Percentiles rank a stretch among this genome's conserved stretches.
phyloP scores from a whole-genome alignment of 2,888 invertebrate genomes.

The Aphidoletes aphidimyza region DNA sequence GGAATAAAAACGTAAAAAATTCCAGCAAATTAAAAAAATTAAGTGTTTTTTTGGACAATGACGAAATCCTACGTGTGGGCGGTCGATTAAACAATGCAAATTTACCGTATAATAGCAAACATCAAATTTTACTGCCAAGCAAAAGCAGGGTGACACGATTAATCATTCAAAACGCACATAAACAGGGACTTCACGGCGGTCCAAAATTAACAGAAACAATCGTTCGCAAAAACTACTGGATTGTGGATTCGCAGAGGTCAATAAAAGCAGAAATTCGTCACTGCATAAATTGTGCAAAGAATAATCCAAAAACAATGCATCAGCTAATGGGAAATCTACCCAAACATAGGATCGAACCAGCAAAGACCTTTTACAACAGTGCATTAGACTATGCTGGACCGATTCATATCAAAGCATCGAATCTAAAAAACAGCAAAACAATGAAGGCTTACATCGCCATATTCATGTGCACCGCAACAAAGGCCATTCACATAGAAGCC shows the following conservation, averaged over 20 bases:
- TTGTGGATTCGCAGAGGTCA: slow-evolving; percentile 55
- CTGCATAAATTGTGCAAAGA: slow-evolving; percentile 57
- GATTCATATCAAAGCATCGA: slow-evolving; percentile 57
- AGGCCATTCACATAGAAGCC: slow-evolving; percentile 57
- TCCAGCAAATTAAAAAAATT: neutral
- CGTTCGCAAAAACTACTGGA: slow-evolving; percentile 59
- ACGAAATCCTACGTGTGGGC: neutral
- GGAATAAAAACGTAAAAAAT: neutral
- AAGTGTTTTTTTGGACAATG: neutral
- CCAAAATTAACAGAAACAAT: slow-evolving; percentile 56
- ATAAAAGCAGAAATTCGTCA: slow-evolving; percentile 56
- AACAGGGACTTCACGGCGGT: slow-evolving; percentile 57
- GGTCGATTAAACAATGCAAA: slow-evolving; percentile 52
- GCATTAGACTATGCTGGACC: slow-evolving; percentile 57
- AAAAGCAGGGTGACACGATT: neutral
- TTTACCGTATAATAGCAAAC: neutral
- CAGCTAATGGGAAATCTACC: slow-evolving; percentile 61
- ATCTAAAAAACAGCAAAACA: slow-evolving; percentile 56
- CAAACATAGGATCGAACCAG: slow-evolving; percentile 54
- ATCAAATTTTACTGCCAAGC: neutral
- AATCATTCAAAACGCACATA: slow-evolving; percentile 25
- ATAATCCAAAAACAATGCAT: neutral
- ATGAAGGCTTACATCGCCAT: slow-evolving; percentile 59
- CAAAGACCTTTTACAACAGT: slow-evolving; percentile 57
- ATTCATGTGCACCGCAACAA: slow-evolving; percentile 59